Evolutionary conservation across 1,140 invertebrate species (phyloP).

Genomic region (Bombus confusus): DNA sequence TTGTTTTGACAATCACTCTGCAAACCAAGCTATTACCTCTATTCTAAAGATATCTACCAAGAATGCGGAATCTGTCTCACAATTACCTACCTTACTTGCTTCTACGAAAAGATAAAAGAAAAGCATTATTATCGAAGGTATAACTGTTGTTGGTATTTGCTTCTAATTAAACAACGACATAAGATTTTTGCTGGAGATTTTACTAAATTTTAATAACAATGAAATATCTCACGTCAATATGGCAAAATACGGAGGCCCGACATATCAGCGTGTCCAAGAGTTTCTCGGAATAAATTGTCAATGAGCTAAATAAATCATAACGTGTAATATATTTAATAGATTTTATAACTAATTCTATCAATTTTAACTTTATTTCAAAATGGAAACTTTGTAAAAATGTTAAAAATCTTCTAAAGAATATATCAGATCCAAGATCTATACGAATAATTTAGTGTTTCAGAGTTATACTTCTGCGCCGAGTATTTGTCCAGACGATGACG

Average conservation of each 20-base stretch:
- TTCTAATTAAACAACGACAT: background rate
- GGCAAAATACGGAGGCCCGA: background rate
- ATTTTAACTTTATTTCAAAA: background rate
- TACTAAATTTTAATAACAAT: background rate
- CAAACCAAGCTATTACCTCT: background rate
- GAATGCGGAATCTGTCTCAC: too few species aligned
- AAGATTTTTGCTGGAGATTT: background rate
- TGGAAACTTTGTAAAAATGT: too few species aligned
- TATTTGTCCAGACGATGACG: slow-evolving; percentile 95
- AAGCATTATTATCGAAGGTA: background rate
- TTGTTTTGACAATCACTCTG: background rate
- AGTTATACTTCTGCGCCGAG: slow-evolving; percentile 89
- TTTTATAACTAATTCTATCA: background rate
- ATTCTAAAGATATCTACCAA: too few species aligned
- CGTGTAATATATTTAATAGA: background rate
- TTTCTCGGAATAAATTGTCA: background rate
- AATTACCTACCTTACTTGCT: background rate
- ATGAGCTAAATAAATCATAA: background rate
- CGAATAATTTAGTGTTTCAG: slow-evolving; percentile 87
- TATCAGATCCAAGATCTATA: slow-evolving; percentile 34
- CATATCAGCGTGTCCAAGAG: background rate
- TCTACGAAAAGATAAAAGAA: background rate
- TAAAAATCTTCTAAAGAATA: background rate
- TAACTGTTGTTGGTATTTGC: background rate
- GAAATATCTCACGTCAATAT: background rate